phyloP scores from a whole-genome alignment of 2,113 vertebrate genomes.

The Brevimyrus niger region DNA sequence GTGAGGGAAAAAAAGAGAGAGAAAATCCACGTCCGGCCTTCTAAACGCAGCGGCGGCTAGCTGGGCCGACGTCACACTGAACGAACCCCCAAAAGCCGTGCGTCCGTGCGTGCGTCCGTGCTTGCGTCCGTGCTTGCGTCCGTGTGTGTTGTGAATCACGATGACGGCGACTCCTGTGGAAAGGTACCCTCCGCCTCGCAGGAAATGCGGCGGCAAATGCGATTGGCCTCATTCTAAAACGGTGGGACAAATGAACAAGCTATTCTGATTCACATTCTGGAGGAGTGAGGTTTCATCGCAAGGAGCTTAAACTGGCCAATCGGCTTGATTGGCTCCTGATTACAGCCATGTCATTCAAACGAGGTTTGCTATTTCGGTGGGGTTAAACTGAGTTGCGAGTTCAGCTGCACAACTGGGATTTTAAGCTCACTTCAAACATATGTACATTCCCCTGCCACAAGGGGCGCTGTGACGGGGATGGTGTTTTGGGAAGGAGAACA shows the following conservation, averaged over 20 bases:
- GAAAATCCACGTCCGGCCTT: constrained; percentile 4
- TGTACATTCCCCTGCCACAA: neutral
- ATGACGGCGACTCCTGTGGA: neutral
- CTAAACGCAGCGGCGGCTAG: neutral
- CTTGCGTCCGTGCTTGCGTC: no score
- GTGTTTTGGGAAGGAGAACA: neutral
- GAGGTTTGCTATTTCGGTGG: neutral
- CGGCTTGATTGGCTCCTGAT: neutral
- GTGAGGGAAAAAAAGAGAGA: constrained; percentile 6
- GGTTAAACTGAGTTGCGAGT: neutral
- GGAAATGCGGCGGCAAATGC: neutral
- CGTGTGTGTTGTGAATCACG: neutral
- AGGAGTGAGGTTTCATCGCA: neutral
- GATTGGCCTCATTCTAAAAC: neutral
- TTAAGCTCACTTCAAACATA: neutral
- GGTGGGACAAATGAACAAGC: neutral
- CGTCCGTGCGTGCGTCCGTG: neutral
- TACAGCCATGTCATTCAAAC: neutral
- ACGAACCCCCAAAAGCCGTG: neutral
- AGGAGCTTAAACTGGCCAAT: neutral
- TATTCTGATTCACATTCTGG: neutral
- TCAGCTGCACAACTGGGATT: neutral
- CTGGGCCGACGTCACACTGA: neutral
- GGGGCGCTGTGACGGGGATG: neutral
- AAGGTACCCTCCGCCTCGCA: neutral